Conservation (phyloP, 2,888 invertebrate genomes). For the Phymatocera aterrima region DNA sequence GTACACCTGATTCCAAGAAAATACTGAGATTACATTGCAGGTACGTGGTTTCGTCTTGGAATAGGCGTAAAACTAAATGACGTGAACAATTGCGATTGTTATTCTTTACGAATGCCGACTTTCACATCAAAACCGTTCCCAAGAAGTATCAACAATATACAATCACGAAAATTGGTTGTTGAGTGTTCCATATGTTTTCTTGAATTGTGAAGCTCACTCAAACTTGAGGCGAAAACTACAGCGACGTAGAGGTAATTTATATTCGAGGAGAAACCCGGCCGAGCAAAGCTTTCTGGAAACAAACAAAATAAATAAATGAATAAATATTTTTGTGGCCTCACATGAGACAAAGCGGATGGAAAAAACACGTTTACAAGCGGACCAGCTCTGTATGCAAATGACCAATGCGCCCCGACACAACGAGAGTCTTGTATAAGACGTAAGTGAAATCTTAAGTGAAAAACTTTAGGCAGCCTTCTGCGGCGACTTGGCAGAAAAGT, state of each 20-base stretch:
- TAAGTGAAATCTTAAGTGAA: slow-evolving; percentile 46
- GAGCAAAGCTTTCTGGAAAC: not conserved
- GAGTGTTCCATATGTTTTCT: not conserved
- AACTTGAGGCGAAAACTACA: not conserved
- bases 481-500: slow-evolving; percentile 32
- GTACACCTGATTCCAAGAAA: too few relatives aligned
- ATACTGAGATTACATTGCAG: too few relatives aligned
- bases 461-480: slow-evolving; percentile 37
- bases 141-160: too few relatives aligned
- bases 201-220: too few relatives aligned
- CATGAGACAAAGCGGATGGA: not conserved
- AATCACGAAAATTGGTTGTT: not conserved
- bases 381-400: slow-evolving; percentile 34
- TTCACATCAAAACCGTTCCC: not conserved
- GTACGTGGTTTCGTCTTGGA: too few relatives aligned
- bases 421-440: slow-evolving; percentile 10
- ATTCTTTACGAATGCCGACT: too few relatives aligned
- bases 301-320: not conserved
- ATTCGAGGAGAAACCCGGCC: not conserved
- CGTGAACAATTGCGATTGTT: too few relatives aligned
- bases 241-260: not conserved
- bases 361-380: not conserved
- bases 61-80: too few relatives aligned
- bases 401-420: slow-evolving; percentile 19
- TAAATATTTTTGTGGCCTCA: slow-evolving; percentile 5